Conservation (phyloP, 2,888 invertebrate species). For the Boloria euphrosyne region DNA sequence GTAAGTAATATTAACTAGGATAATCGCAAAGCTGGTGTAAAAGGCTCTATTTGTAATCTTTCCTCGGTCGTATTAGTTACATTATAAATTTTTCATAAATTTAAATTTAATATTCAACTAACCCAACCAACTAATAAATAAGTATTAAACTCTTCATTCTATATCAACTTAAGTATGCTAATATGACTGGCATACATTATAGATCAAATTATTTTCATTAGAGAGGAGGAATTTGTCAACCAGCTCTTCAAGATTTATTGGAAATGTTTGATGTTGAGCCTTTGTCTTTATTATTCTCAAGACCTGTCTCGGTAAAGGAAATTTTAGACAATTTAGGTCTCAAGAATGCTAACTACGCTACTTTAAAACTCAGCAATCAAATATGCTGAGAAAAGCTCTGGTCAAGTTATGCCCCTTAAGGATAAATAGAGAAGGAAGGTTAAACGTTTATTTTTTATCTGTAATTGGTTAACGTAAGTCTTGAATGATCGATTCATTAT, state of each 20-base stretch:
- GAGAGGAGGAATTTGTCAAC: slow-evolving; percentile 32
- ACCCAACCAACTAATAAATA: background rate
- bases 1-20: no score
- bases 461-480: no score
- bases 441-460: no score
- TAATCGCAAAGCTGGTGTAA: no score
- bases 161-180: slow-evolving; percentile 6
- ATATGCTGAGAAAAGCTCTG: no score
- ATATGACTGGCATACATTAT: slow-evolving; percentile 11
- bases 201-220: slow-evolving; percentile 36
- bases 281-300: slow-evolving; percentile 24
- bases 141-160: background rate
- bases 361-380: background rate
- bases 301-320: slow-evolving; percentile 4
- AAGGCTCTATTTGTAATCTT: no score
- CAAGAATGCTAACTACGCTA: background rate
- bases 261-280: slow-evolving; percentile 30
- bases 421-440: no score
- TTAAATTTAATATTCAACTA: background rate
- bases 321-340: slow-evolving; percentile 10
- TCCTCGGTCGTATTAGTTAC: background rate
- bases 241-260: slow-evolving; percentile 35
- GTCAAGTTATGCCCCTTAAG: no score
- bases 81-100: background rate
- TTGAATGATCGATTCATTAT: no score